Base-by-base conservation (phyloP, 2,888 invertebrate species). In the Megamerina dolium region DNA sequence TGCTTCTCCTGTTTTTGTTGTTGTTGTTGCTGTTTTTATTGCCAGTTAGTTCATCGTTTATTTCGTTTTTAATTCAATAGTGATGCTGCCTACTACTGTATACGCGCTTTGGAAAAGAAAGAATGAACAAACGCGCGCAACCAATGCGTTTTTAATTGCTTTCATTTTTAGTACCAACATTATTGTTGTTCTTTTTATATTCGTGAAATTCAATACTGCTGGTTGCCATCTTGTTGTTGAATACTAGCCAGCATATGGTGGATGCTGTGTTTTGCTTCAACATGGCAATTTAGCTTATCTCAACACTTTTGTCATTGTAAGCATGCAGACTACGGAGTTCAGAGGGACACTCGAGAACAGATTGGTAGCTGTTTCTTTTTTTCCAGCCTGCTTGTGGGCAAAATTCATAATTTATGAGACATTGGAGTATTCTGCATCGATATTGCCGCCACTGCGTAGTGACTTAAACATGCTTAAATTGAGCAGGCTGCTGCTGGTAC, bases 141-240 rank as follows among this genome's bases (percentile, higher is more conserved):
- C 10, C 47, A 53, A 51, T 51, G 53, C 53, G 53, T 53, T 53
- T 53, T 53, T 53, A 53, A 53, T 53, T 53, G 53, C 51, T 50
- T 50, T 46, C 46, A 42, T 26, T 26, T 26, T 26, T 26, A 26
- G 26, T 12, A n/a, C n/a, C n/a, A n/a, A n/a, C n/a, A n/a, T n/a
- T n/a, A n/a, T 31, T 29, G 31, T 12, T 17, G 26, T n/a, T 16
- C 12, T 14, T 32, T 13, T 14, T 16, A 12, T 12, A 16, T 31
- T 13, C 33, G 26, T 2, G 2, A 19, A 18, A 18, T 37, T 8
- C 16, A 9, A 26, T 21, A 13, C 18, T 14, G n/a, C 13, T 3
- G 37, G 8, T 8, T n/a, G 18, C 14, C 29, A 23, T 37, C 10
- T 18, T 34, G 10, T 35, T 37, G 18, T 17, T 16, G 26, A 14